phyloP scores from a whole-genome alignment of 1,140 invertebrate species.

The Micrasema longulum region DNA sequence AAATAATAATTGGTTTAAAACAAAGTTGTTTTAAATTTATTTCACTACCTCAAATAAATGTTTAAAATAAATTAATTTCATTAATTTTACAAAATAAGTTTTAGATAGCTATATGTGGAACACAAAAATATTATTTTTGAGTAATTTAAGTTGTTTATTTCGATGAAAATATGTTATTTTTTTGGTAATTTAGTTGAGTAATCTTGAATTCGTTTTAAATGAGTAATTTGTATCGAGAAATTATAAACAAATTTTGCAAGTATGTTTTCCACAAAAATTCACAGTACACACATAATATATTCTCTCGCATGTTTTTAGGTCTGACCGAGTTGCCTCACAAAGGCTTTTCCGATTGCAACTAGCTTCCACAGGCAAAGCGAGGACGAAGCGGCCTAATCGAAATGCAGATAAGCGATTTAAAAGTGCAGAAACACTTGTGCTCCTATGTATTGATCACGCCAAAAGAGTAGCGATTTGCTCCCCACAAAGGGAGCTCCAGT shows the following conservation, averaged over 20 bases:
- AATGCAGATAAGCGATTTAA: conserved; percentile 38
- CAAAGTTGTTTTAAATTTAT: too few species aligned
- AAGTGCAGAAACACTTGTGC: conserved; percentile 10
- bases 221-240: background rate
- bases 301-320: too few species aligned
- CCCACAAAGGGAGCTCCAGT: conserved; percentile 14
- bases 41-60: too few species aligned
- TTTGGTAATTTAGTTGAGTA: background rate
- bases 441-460: conserved; percentile 31
- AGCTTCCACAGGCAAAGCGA: background rate
- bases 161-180: background rate
- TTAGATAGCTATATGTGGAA: too few species aligned
- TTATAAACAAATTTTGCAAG: background rate
- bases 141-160: too few species aligned
- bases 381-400: conserved; percentile 34
- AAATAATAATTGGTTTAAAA: too few species aligned
- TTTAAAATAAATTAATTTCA: too few species aligned
- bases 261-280: background rate
- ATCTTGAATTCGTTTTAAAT: background rate
- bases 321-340: background rate
- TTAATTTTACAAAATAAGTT: too few species aligned
- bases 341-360: conserved; percentile 13
- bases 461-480: background rate
- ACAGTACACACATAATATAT: background rate
- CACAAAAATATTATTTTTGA: too few species aligned